A percentile compares a stretch with the other conserved stretches of the same genome.
These are phyloP conservation scores for Drosophila asahinai DNA, from an alignment of 1,140 invertebrate genomes.

Conservation along the genomic window DNA sequence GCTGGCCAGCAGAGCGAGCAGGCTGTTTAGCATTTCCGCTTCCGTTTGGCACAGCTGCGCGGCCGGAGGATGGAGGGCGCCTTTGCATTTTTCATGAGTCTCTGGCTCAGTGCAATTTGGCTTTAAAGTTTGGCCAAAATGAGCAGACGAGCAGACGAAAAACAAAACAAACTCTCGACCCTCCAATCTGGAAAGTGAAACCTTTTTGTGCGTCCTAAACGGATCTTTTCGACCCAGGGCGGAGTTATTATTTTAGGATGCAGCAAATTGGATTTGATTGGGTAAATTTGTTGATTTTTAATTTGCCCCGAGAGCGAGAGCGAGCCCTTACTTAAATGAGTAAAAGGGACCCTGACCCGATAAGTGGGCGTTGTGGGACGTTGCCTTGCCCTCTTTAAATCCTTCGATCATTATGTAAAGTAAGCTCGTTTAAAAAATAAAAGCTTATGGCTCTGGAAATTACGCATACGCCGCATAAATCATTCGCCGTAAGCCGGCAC, in stretches of 20 bases:
- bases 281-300: constrained; percentile 78
- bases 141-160: constrained; percentile 24
- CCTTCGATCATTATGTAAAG: constrained; percentile 42
- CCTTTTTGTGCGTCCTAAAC: constrained; percentile 24
- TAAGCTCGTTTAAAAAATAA: constrained; percentile 41
- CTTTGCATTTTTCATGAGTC: constrained; percentile 65
- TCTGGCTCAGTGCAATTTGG: constrained; percentile 46
- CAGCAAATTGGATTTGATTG: constrained; percentile 71
- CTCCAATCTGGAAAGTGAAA: constrained; percentile 10
- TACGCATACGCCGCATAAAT: constrained; percentile 67
- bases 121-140: constrained; percentile 37
- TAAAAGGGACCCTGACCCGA: constrained; percentile 18
- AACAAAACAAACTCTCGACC: constrained; percentile 30
- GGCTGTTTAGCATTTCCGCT: constrained; percentile 72
- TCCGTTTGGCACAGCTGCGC: constrained; percentile 55
- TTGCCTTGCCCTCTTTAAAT: constrained; percentile 19
- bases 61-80: neutral
- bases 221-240: constrained; percentile 19
- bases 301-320: constrained; percentile 47
- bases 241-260: constrained; percentile 70
- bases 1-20: constrained; percentile 32
- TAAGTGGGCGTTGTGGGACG: constrained; percentile 19
- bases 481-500: constrained; percentile 60
- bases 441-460: constrained; percentile 52
- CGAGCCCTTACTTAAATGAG: constrained; percentile 60